Percentiles rank a stretch among this genome's conserved stretches.
Evolutionary conservation across 2,113 vertebrate species (phyloP).

Genomic region (Andinoacara biseriatus): DNA sequence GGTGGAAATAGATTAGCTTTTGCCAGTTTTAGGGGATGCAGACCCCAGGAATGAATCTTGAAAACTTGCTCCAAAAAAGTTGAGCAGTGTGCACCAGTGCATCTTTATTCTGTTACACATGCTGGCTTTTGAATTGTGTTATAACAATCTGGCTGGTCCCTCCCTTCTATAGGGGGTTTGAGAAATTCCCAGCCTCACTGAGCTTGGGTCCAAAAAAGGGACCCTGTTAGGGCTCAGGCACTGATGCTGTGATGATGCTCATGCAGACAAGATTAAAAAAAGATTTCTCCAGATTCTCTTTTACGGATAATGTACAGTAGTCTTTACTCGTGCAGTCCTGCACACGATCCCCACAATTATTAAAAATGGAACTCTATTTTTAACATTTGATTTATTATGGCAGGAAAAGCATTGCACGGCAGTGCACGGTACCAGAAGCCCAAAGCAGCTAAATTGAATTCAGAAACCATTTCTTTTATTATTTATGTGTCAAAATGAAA

Average conservation of each 20-base stretch:
- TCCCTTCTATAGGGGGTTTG: not conserved
- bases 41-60: not conserved
- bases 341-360: not conserved
- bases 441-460: not conserved
- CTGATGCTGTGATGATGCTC: not conserved
- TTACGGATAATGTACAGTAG: not conserved
- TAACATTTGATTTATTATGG: not conserved
- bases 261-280: not conserved
- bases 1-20: not conserved
- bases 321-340: not conserved
- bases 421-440: not conserved
- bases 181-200: not conserved
- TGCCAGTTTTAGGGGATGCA: not conserved
- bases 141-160: not conserved
- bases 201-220: not conserved
- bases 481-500: not conserved
- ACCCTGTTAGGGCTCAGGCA: not conserved
- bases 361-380: not conserved
- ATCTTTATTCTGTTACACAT: not conserved
- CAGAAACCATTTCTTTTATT: not conserved
- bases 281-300: not conserved
- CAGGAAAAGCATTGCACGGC: fast-evolving
- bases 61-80: not conserved
- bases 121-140: not conserved
- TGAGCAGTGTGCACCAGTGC: not conserved